These are phyloP conservation scores for Sturmia bella DNA, from an alignment of 2,888 invertebrate genomes.

Conservation along the genomic window DNA sequence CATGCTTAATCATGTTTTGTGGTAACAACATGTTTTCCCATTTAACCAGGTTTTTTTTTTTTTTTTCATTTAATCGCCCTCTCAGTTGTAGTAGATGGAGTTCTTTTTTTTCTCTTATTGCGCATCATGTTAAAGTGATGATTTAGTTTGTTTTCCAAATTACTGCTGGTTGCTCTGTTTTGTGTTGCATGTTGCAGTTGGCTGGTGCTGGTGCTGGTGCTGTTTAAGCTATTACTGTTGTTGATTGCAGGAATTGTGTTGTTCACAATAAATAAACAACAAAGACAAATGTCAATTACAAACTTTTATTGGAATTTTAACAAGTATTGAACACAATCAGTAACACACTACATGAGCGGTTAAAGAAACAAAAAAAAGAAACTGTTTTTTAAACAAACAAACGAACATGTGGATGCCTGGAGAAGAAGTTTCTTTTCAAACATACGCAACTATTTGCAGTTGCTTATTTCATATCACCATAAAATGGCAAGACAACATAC, in stretches of 20 bases:
- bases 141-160: slow-evolving; percentile 64
- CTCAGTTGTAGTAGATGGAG: background rate
- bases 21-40: slow-evolving; percentile 63
- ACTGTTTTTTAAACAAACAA: background rate
- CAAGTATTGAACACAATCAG: slow-evolving; percentile 64
- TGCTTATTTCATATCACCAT: slow-evolving; percentile 15
- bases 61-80: background rate
- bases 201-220: slow-evolving; percentile 4
- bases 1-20: slow-evolving; percentile 69
- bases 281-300: slow-evolving; percentile 70
- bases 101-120: background rate
- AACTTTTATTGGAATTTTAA: slow-evolving; percentile 71
- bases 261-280: slow-evolving; percentile 57
- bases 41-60: slow-evolving; percentile 12
- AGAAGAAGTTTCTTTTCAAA: slow-evolving; percentile 17
- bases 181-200: slow-evolving; percentile 41
- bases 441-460: background rate
- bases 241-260: slow-evolving; percentile 61
- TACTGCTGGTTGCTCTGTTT: slow-evolving; percentile 25
- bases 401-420: background rate
- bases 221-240: slow-evolving; percentile 49
- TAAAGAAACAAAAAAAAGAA: too few relatives aligned
- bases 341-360: slow-evolving; percentile 28
- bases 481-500: slow-evolving; percentile 23
- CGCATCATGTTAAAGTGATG: slow-evolving; percentile 58